Evolutionary conservation across 2,113 vertebrate species (phyloP).

Genomic region (Bubo blakistoni): DNA sequence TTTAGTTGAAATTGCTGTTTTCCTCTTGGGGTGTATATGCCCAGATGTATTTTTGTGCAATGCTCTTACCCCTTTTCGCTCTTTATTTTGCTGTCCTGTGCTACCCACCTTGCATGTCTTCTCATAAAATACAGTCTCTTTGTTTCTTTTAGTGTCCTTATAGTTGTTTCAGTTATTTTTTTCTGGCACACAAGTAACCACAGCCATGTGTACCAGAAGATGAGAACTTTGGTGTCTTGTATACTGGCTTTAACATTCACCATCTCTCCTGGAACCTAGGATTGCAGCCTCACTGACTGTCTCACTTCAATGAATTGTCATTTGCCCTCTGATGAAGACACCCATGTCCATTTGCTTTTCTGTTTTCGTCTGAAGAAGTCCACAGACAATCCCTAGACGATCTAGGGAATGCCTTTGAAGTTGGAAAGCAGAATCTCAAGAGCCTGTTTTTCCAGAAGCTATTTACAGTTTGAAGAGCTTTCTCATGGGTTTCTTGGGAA

Average conservation of each 20-base stretch:
- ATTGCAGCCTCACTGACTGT: background rate
- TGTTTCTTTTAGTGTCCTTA: background rate
- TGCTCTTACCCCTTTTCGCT: background rate
- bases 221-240: background rate
- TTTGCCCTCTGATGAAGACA: background rate
- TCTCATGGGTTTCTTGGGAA: background rate
- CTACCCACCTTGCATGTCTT: fast-evolving
- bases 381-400: background rate
- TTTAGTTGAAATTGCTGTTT: background rate
- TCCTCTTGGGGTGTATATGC: background rate
- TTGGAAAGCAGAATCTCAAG: background rate
- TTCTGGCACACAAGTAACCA: background rate
- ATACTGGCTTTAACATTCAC: background rate
- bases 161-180: background rate
- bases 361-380: background rate
- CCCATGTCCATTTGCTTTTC: background rate
- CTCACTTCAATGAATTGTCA: background rate
- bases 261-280: background rate
- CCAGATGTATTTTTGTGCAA: background rate
- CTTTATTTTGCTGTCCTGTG: background rate
- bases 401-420: background rate
- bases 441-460: background rate
- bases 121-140: background rate
- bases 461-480: background rate
- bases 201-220: background rate